Evolutionary conservation across 1,140 invertebrate genomes (phyloP).

Genomic region (Octopus sinensis): DNA sequence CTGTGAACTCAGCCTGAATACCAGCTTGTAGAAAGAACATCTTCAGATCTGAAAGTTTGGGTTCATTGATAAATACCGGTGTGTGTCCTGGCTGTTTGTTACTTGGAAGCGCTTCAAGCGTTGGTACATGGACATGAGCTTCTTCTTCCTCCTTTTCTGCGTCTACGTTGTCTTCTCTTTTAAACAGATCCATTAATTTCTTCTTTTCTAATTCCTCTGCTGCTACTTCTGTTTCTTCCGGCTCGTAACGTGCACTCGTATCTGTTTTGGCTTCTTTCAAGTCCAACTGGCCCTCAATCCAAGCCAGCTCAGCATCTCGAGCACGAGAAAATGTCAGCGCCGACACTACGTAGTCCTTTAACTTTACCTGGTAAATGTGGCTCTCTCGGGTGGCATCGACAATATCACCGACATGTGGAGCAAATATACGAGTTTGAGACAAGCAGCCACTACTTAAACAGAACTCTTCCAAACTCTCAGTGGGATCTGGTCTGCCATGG

Average conservation of each 20-base stretch:
- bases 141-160: constrained; percentile 27
- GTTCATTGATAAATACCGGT: constrained; percentile 89
- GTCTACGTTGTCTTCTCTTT: constrained; percentile 27
- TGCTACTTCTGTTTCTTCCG: constrained; percentile 32
- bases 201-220: constrained; percentile 27
- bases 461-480: constrained; percentile 66
- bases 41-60: constrained; percentile 95
- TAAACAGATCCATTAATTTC: constrained; percentile 12
- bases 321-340: constrained; percentile 75
- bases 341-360: constrained; percentile 78
- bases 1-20: constrained; percentile 88
- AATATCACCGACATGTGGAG: constrained; percentile 77
- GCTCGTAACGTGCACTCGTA: constrained; percentile 35
- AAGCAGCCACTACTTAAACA: constrained; percentile 62
- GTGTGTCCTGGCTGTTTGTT: constrained; percentile 67
- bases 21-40: constrained; percentile 84
- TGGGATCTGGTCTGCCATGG: constrained; percentile 66
- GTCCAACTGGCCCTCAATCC: constrained; percentile 71
- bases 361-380: constrained; percentile 83
- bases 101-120: constrained; percentile 68
- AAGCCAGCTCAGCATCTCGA: constrained; percentile 79
- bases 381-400: constrained; percentile 96
- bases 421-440: constrained; percentile 68
- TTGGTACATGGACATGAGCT: constrained; percentile 62
- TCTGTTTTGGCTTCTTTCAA: constrained; percentile 42